These are phyloP conservation scores for Ceratina australensis DNA, from an alignment of 1,140 invertebrate genomes.

Conservation along the genomic window DNA sequence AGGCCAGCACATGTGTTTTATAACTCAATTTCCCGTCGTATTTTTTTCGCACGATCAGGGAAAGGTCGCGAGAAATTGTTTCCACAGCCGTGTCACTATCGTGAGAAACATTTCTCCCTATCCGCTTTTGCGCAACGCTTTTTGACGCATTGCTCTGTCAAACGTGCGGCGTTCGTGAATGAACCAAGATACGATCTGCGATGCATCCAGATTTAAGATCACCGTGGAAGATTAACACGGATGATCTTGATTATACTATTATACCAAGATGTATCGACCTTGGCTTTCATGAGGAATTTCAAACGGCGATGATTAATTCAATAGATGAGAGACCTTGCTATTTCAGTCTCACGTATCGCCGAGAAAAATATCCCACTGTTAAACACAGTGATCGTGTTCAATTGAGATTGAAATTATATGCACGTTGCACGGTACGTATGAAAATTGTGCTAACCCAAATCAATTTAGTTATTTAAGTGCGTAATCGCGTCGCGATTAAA, in stretches of 20 bases:
- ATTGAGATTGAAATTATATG: no score
- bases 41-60: constrained; percentile 17
- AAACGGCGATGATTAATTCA: not conserved
- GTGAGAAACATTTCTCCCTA: constrained; percentile 41
- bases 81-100: constrained; percentile 15
- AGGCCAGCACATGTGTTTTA: constrained; percentile 24
- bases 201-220: not conserved
- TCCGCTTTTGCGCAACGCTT: not conserved
- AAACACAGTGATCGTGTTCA: no score
- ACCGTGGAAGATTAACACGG: not conserved
- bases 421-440: no score
- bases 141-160: not conserved
- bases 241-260: constrained; percentile 20
- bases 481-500: no score
- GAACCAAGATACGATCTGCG: constrained; percentile 13
- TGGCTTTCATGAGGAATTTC: not conserved
- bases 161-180: not conserved
- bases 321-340: not conserved
- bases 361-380: no score
- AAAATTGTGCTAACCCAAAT: no score
- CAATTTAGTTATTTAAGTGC: no score
- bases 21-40: constrained; percentile 16
- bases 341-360: no score
- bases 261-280: not conserved
- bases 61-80: constrained; percentile 7